phyloP scores from a whole-genome alignment of 2,888 invertebrate genomes.

The Mythimna albipuncta region DNA sequence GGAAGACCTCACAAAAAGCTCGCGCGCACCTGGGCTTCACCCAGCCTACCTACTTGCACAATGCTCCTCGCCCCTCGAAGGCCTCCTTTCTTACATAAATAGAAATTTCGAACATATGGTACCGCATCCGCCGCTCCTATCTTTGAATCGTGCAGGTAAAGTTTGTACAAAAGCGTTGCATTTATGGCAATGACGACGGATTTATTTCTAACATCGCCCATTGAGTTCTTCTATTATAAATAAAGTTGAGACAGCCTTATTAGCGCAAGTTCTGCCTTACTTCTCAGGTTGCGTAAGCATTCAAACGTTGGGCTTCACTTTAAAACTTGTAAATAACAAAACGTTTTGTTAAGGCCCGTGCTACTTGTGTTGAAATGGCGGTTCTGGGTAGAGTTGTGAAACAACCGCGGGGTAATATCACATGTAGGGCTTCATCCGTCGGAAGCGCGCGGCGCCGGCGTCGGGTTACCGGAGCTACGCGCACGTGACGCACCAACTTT shows the following conservation, averaged over 20 bases:
- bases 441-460: slow-evolving; percentile 81
- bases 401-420: slow-evolving; percentile 65
- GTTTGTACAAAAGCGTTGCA: slow-evolving; percentile 48
- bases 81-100: slow-evolving; percentile 74
- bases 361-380: slow-evolving; percentile 37
- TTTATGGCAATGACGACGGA: slow-evolving; percentile 39
- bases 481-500: slow-evolving; percentile 83
- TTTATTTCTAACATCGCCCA: slow-evolving; percentile 38
- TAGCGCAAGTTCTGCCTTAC: slow-evolving; percentile 7
- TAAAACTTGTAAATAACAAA: slow-evolving; percentile 31
- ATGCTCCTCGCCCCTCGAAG: slow-evolving; percentile 73
- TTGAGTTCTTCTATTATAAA: slow-evolving; percentile 13
- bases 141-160: slow-evolving; percentile 57
- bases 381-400: slow-evolving; percentile 50
- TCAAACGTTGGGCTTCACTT: slow-evolving; percentile 33
- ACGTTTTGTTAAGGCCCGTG: slow-evolving; percentile 32
- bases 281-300: slow-evolving; percentile 31
- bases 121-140: slow-evolving; percentile 58
- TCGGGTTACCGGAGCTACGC: slow-evolving; percentile 76
- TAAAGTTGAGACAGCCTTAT: slow-evolving; percentile 15
- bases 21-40: slow-evolving; percentile 85
- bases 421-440: slow-evolving; percentile 81
- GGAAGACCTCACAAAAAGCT: slow-evolving; percentile 89
- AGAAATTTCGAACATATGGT: slow-evolving; percentile 80
- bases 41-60: slow-evolving; percentile 84